Base-by-base conservation (phyloP, 2,113 vertebrate species). In the Apodemus sylvaticus region DNA sequence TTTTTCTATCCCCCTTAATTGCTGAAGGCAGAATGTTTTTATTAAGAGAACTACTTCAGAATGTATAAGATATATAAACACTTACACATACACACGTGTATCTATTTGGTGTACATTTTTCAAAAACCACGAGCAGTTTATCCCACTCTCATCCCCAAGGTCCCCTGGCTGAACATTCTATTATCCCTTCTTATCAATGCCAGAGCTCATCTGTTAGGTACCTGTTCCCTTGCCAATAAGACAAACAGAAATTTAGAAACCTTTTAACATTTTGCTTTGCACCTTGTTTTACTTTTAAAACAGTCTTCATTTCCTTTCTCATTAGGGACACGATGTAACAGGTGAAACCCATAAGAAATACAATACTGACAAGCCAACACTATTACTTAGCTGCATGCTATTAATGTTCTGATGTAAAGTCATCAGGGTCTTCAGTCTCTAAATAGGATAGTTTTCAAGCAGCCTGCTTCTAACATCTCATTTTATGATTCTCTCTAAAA, bases 61-160 rank as follows among this genome's bases (percentile, higher is more conserved):
- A 96, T 91, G 86, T 55, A 29, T 97, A 94, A 98, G 96, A 97
- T 91, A 96, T 82, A 94, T 20, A 95, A 96, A 97, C 76, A 86
- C 81, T 73, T 42, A 71, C 36, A 92, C 64, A 88, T 55, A 88
- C 16, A 66, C 60, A 86, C 20, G 22, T 62, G 39, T 77, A 77
- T 87, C 53, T 90, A 71, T 92, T 77, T 90, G 55, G 70, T 81
- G 62, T 87, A 17, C 64, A 87, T 73, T 86, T 87, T 86, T 94
- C 73, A 93, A 91, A 86, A 19, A 58, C 42, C 85, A 91, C 10
- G 34, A 36, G 87, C 39, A 55, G 42, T 4, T 94, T 86, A 87
- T 39, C 95, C 42, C 42, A 71, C 31, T 36, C 71, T 88, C 31
- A n/a, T 48, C 29, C 48, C 22, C 36, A 92, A 90, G 53, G 2